These are phyloP conservation scores for Syrrhaptes paradoxus DNA, from an alignment of 2,113 vertebrate species.

Conservation along the genomic window DNA sequence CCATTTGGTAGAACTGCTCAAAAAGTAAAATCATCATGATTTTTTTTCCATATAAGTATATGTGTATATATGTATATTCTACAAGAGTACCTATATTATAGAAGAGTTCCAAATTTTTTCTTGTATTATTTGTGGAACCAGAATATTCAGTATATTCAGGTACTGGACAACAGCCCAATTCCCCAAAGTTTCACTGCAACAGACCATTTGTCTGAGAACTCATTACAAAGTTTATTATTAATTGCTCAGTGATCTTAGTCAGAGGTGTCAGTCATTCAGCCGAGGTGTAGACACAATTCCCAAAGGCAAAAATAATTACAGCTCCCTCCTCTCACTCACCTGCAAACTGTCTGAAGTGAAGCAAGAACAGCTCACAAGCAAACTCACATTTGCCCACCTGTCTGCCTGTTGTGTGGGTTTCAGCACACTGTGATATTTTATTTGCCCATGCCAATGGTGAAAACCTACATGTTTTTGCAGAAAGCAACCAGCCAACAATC, in stretches of 20 bases:
- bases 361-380: not conserved
- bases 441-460: not conserved
- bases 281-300: not conserved
- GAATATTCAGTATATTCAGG: not conserved
- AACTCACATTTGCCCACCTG: not conserved
- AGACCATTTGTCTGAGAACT: not conserved
- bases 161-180: not conserved
- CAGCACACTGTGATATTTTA: not conserved
- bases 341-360: not conserved
- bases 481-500: not conserved
- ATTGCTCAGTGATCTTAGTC: not conserved
- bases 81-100: not conserved
- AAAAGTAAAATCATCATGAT: not conserved
- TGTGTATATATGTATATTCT: not conserved
- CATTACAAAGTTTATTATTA: not conserved
- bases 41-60: not conserved
- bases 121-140: not conserved
- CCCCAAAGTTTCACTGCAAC: not conserved
- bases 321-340: not conserved
- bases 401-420: not conserved
- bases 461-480: not conserved
- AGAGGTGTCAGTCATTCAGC: not conserved
- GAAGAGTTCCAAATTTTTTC: not conserved
- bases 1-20: not conserved
- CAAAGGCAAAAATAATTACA: not conserved